These are phyloP conservation scores for Diplosoma virens DNA, from an alignment of 23 tunicate genomes.

Conservation along the genomic window DNA sequence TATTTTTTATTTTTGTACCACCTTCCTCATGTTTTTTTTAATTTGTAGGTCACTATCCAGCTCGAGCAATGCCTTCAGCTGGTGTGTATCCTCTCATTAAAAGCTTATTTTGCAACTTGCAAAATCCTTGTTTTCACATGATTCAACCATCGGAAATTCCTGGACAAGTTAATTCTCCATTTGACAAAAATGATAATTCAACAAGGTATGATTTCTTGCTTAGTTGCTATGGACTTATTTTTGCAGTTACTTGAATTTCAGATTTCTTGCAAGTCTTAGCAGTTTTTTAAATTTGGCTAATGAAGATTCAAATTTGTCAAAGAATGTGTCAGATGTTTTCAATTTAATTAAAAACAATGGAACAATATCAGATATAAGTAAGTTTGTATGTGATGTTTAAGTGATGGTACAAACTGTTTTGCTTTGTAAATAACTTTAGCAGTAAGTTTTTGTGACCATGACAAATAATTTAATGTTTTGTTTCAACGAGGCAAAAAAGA, in stretches of 20 bases:
- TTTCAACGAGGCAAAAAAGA: no score
- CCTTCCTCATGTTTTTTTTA: background rate
- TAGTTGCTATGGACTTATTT: background rate
- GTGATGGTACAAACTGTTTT: no score
- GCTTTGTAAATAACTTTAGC: no score
- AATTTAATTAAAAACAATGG: no score
- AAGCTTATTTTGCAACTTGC: constrained; percentile 71
- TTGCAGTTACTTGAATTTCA: background rate
- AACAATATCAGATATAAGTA: no score
- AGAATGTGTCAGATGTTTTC: no score
- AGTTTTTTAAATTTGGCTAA: background rate
- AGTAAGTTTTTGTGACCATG: no score
- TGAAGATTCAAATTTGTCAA: background rate
- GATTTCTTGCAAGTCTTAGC: background rate
- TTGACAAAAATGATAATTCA: constrained; percentile 17
- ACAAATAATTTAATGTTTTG: no score
- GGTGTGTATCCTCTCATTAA: constrained; percentile 98
- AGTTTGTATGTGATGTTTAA: no score
- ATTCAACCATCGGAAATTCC: constrained; percentile 81
- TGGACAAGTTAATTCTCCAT: constrained; percentile 73
- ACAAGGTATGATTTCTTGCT: background rate
- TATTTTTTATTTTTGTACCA: background rate
- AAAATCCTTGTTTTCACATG: constrained; percentile 68
- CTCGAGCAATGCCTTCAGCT: constrained; percentile 94
- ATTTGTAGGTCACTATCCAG: constrained; percentile 92